Conservation (phyloP, 1,140 invertebrate species). For the Bombus fervidus region DNA sequence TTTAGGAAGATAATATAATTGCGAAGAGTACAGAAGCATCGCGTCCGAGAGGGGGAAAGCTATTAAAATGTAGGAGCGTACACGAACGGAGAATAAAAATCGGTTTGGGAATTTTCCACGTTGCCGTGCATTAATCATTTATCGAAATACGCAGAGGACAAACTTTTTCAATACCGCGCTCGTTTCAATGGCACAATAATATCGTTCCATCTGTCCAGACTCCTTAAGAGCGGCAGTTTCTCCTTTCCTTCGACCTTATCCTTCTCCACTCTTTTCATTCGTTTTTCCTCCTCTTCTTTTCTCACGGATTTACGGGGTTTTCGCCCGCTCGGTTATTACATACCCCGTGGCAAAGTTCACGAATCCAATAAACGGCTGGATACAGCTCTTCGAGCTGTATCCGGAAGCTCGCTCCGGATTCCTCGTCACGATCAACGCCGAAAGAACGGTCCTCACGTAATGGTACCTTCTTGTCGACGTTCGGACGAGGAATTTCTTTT, state of each 20-base stretch:
- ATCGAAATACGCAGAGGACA: conserved; percentile 35
- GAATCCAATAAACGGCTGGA: conserved; percentile 58
- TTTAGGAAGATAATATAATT: neutral
- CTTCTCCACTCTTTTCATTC: neutral
- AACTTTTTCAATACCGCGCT: conserved; percentile 53
- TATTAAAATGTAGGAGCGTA: neutral
- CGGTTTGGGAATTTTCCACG: conserved; percentile 14
- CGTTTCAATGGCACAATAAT: conserved; percentile 57
- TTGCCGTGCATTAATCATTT: conserved; percentile 50
- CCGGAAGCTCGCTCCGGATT: conserved; percentile 57
- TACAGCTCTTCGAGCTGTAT: conserved; percentile 40
- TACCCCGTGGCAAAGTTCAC: conserved; percentile 58
- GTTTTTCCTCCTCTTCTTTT: neutral
- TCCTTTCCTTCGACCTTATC: neutral
- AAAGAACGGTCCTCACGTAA: conserved; percentile 35
- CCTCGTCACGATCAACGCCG: conserved; percentile 56
- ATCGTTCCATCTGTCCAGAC: conserved; percentile 47
- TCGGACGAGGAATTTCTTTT: conserved; percentile 27
- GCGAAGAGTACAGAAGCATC: neutral
- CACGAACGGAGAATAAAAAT: conserved; percentile 4
- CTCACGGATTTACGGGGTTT: conserved; percentile 50
- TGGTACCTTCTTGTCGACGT: conserved; percentile 39
- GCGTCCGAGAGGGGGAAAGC: neutral
- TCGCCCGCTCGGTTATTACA: conserved; percentile 46
- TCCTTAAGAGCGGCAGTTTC: conserved; percentile 39